Evolutionary conservation across 2,113 vertebrate genomes (phyloP).

Genomic region (Manacus vitellinus): DNA sequence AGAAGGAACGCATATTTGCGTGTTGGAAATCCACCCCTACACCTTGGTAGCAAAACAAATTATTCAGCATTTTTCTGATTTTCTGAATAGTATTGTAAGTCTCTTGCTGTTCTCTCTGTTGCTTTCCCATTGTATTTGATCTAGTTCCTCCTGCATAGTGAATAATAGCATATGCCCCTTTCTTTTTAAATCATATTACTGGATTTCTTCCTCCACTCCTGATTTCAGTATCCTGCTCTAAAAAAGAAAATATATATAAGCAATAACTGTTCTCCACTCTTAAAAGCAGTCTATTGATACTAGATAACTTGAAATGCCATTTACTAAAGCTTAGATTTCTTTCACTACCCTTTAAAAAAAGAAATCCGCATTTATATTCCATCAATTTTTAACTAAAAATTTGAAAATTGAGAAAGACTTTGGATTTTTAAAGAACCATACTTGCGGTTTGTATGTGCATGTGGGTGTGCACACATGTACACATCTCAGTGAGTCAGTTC

Average conservation of each 20-base stretch:
- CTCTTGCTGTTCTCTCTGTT: background rate
- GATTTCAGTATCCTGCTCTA: background rate
- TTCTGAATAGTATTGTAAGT: background rate
- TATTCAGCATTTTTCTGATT: background rate
- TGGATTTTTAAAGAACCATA: background rate
- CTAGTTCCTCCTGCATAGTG: background rate
- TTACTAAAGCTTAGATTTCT: background rate
- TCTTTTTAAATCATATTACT: background rate
- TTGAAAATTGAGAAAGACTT: background rate
- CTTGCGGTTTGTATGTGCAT: background rate
- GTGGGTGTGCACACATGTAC: background rate
- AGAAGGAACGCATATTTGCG: background rate
- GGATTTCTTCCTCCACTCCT: background rate
- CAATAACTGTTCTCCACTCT: background rate
- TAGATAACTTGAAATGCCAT: background rate
- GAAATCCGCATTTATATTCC: background rate
- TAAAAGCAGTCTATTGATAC: background rate
- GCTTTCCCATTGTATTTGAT: background rate
- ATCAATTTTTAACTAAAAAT: background rate
- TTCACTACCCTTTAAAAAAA: background rate
- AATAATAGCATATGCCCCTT: background rate
- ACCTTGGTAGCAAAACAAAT: background rate
- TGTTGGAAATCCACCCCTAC: background rate
- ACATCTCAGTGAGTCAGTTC: conserved; percentile 21
- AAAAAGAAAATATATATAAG: background rate